Conservation (phyloP, 2,797 vertebrate genomes). For the Tragopan temminckii region DNA sequence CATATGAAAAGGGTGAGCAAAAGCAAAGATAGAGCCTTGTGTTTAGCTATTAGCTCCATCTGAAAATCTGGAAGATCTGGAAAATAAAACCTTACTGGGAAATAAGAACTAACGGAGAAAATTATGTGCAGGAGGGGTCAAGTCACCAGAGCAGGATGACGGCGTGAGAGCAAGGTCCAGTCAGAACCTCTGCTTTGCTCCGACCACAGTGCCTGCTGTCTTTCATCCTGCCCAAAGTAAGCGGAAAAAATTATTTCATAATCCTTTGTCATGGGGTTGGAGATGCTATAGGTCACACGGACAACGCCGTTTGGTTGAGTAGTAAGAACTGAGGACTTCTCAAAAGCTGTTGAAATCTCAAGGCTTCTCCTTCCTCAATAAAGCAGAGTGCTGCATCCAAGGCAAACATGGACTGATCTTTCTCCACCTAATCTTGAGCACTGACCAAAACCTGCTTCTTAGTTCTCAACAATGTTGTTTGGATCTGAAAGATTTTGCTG, state of each 20-base stretch:
- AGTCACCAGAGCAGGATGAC: background rate
- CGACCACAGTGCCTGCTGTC: fast-evolving
- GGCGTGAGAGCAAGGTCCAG: background rate
- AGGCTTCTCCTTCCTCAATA: constrained; percentile 22
- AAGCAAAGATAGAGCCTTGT: background rate
- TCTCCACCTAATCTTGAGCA: background rate
- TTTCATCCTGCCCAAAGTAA: constrained; percentile 36
- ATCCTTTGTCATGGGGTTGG: constrained; percentile 16
- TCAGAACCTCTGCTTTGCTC: background rate
- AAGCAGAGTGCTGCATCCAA: constrained; percentile 42
- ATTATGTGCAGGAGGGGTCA: constrained; percentile 25
- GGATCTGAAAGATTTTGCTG: background rate
- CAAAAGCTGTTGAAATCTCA: constrained; percentile 59
- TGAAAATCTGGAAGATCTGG: background rate
- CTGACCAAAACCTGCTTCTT: constrained; percentile 3
- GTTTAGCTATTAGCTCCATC: background rate
- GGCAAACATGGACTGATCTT: constrained; percentile 14
- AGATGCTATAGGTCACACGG: background rate
- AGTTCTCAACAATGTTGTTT: constrained; percentile 1
- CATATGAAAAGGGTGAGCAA: background rate
- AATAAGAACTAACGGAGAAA: constrained; percentile 9
- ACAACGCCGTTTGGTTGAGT: constrained; percentile 45
- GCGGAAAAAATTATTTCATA: constrained; percentile 36
- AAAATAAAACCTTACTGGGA: background rate
- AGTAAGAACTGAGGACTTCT: constrained; percentile 42